Evolutionary conservation across 1,140 invertebrate genomes (phyloP).

Genomic region (Drosophila murphyi): DNA sequence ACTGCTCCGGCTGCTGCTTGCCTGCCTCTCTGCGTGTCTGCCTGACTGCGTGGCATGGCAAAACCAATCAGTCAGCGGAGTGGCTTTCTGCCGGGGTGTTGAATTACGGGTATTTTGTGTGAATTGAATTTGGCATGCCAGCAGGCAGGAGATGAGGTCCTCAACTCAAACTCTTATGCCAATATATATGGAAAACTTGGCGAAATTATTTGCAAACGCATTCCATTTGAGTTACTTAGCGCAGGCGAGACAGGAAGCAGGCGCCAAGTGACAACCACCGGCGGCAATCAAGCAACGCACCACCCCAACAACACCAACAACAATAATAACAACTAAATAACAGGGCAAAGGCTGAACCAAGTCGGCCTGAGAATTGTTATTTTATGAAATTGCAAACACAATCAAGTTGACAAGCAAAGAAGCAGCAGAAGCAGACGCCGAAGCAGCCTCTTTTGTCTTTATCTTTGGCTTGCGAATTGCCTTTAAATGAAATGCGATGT

Average conservation of each 20-base stretch:
- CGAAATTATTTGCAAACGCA: constrained; percentile 80
- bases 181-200: constrained; percentile 27
- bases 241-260: constrained; percentile 13
- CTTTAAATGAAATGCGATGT: neutral
- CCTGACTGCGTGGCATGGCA: constrained; percentile 29
- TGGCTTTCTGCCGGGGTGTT: constrained; percentile 74
- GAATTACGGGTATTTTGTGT: constrained; percentile 82
- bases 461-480: constrained; percentile 41
- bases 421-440: neutral
- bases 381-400: constrained; percentile 83
- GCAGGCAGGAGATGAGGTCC: constrained; percentile 2
- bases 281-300: constrained; percentile 65
- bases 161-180: neutral
- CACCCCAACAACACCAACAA: constrained; percentile 54
- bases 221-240: constrained; percentile 61
- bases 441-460: constrained; percentile 55
- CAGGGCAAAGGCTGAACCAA: neutral
- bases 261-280: constrained; percentile 66
- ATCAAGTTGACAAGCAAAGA: constrained; percentile 68
- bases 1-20: too few species aligned
- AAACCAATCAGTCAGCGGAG: constrained; percentile 77
- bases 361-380: constrained; percentile 66
- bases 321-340: constrained; percentile 37
- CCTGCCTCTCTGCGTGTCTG: too few species aligned
- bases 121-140: constrained; percentile 79